Evolutionary conservation across 2,797 vertebrate genomes (phyloP), one percentile per base, ranked within the genome.

Genomic region (Characodon lateralis): DNA sequence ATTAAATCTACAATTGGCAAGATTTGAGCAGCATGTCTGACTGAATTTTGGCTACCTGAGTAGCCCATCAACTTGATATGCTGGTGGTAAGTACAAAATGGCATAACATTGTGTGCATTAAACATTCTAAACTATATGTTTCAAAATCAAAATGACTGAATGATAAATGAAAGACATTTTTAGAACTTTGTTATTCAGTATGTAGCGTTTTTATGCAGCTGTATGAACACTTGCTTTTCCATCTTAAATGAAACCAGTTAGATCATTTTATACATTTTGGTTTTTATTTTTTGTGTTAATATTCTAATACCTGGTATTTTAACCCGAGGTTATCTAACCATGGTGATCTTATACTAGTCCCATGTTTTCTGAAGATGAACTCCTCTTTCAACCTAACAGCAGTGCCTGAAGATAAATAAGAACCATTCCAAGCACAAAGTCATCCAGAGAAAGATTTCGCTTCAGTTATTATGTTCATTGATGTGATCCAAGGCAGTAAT

Each of bases 401-500:
- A 75, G 78, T 68, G 72, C 35, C 55, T 78, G 74, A 81, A 91
- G 82, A 82, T 82, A 71, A 85, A 73, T 73, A 85, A 22, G 1
- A 16, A 18, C 65, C 70, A 83, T 90, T 86, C 83, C 78, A 74
- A 9, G 63, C 74, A 77, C 86, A 91, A 93, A 83, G 91, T 93
- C 89, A 91, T 74, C 80, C 48, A 3, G 77, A 85, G 80, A 90
- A 71, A 73, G 83, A 89, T 89, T 91, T 79, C 71, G 74, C 79
- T 85, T 88, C 78, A 83, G 77, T 92, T 84, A 87, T 87, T 69
- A 26, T 69, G 41, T 18, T 46, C 66, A 69, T n/a, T 69, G 89
- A 89, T 83, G 88, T 87, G 85, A 88, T 90, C 84, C 74, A 83
- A 77, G 74, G 91, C 83, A 87, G 80, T 86, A 87, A 85, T 86